phyloP scores from a whole-genome alignment of 1,140 invertebrate species.

The Ganaspis sp. region DNA sequence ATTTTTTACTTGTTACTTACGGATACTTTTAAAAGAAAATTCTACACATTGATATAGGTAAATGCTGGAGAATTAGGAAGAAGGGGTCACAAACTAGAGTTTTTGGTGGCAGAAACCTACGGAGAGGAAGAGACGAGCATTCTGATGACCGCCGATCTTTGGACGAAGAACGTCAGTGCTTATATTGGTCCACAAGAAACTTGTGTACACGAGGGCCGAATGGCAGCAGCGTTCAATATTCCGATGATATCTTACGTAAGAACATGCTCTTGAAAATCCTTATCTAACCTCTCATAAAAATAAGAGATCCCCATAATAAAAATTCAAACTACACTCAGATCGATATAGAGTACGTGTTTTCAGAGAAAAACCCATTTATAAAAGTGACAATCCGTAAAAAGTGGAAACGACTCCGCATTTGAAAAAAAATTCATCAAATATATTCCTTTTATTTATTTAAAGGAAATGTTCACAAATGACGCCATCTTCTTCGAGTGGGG shows the following conservation, averaged over 20 bases:
- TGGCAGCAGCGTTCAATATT: slow-evolving; percentile 96
- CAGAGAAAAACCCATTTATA: no score
- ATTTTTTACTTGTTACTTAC: no score
- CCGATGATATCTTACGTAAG: slow-evolving; percentile 90
- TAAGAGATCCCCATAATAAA: neutral
- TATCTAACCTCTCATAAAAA: neutral
- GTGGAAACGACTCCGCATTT: neutral
- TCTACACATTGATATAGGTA: slow-evolving; percentile 69
- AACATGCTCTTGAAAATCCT: slow-evolving; percentile 24
- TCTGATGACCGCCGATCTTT: slow-evolving; percentile 88
- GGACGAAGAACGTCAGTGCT: slow-evolving; percentile 90
- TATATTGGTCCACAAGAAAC: slow-evolving; percentile 97
- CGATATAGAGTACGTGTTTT: neutral
- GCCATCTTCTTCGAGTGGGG: no score
- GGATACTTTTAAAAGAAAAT: no score
- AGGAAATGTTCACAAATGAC: no score
- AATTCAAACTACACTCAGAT: neutral
- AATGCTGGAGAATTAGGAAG: slow-evolving; percentile 78
- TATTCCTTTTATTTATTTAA: no score
- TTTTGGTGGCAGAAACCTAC: slow-evolving; percentile 93
- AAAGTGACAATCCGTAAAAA: neutral
- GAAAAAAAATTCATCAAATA: neutral
- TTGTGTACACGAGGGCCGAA: slow-evolving; percentile 94
- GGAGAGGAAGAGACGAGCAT: slow-evolving; percentile 93
- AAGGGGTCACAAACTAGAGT: slow-evolving; percentile 84